Evolutionary conservation across 92 coral and sea anemone species (phyloP).

Genomic region (Porites divaricata): DNA sequence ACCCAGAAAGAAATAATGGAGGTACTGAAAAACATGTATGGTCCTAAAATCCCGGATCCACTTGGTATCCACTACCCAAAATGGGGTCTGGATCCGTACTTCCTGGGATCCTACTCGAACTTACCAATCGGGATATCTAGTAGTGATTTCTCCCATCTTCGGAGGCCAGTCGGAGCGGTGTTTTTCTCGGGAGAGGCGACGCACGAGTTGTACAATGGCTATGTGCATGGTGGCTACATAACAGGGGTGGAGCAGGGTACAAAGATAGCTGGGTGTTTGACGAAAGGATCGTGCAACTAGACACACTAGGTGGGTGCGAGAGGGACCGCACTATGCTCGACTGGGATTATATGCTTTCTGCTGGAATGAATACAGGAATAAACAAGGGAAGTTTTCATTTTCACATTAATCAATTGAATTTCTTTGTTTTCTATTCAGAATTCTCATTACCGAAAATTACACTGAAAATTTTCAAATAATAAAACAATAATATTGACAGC

Average conservation of each 20-base stretch:
- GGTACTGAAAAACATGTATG: slow-evolving; percentile 74
- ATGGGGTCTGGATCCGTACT: slow-evolving; percentile 77
- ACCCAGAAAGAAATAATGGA: slow-evolving; percentile 81
- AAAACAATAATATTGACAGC: too few species aligned
- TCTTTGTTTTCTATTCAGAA: too few species aligned
- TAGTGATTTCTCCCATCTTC: slow-evolving; percentile 66
- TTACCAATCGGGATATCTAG: slow-evolving; percentile 74
- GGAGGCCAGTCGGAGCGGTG: slow-evolving; percentile 54
- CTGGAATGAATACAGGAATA: too few species aligned
- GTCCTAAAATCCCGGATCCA: slow-evolving; percentile 68
- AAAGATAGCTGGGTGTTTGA: slow-evolving; percentile 52
- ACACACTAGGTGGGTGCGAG: background rate
- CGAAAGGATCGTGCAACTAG: slow-evolving; percentile 20
- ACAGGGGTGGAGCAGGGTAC: slow-evolving; percentile 69
- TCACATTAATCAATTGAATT: too few species aligned
- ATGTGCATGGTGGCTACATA: slow-evolving; percentile 81
- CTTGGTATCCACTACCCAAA: slow-evolving; percentile 68
- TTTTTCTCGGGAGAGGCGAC: slow-evolving; percentile 92
- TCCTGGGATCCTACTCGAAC: slow-evolving; percentile 82
- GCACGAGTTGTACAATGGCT: slow-evolving; percentile 85
- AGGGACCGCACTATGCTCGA: too few species aligned
- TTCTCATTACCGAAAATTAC: too few species aligned
- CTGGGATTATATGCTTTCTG: too few species aligned
- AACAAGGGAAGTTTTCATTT: too few species aligned
- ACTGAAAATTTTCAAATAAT: too few species aligned